Evolutionary conservation across 2,888 invertebrate species (phyloP).

Genomic region (Clivina fossor): DNA sequence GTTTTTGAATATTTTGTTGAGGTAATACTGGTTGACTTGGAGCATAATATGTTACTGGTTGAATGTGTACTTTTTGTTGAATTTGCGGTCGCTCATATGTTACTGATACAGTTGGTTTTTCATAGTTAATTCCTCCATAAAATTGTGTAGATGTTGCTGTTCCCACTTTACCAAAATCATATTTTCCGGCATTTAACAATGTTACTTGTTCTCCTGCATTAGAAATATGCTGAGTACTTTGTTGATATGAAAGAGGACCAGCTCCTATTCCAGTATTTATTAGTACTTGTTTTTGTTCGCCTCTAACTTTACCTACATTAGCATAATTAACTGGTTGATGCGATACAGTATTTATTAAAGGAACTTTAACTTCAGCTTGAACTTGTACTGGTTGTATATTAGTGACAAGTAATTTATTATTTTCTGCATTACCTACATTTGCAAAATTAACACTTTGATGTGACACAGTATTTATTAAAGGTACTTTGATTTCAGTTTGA

Average conservation of each 20-base stretch:
- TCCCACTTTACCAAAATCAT: conserved; percentile 1
- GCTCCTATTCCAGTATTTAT: conserved; percentile 9
- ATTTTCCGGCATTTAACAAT: conserved; percentile 9
- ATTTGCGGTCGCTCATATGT: neutral
- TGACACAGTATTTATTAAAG: too few species aligned
- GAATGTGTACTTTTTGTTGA: conserved; percentile 3
- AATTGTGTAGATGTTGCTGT: neutral
- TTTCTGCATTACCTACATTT: too few species aligned
- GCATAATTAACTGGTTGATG: too few species aligned
- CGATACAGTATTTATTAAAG: too few species aligned
- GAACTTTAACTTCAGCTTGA: too few species aligned
- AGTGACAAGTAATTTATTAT: conserved; percentile 10
- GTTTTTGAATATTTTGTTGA: neutral
- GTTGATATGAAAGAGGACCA: neutral
- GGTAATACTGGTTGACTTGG: conserved; percentile 10
- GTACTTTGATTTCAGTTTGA: too few species aligned
- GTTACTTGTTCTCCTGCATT: conserved; percentile 3
- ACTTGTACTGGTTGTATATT: conserved; percentile 3
- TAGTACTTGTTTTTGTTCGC: conserved; percentile 16
- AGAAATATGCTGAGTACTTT: conserved; percentile 1
- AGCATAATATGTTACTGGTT: conserved; percentile 1
- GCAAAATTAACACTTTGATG: too few species aligned
- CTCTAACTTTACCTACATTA: too few species aligned
- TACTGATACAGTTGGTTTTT: conserved; percentile 5
- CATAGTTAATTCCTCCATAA: conserved; percentile 5